A percentile compares a stretch with the other conserved stretches of the same genome.
phyloP scores from a whole-genome alignment of 2,888 invertebrate genomes.

The Blastobasis lacticolella region DNA sequence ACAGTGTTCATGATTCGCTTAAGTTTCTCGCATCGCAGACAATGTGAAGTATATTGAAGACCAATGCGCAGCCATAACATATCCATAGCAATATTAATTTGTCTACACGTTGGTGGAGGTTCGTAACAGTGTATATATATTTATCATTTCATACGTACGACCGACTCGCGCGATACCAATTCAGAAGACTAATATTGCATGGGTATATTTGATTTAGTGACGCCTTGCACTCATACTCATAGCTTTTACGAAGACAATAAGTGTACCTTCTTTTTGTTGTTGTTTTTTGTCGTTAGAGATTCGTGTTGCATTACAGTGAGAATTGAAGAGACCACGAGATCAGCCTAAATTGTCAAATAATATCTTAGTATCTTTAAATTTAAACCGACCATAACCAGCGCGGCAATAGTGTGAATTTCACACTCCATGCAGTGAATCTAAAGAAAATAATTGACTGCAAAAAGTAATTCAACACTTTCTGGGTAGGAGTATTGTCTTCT shows the following conservation, averaged over 20 bases:
- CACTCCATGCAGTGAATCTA: too few relatives aligned
- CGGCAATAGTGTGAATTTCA: too few relatives aligned
- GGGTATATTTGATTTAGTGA: conserved; percentile 35
- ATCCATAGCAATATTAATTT: conserved; percentile 67
- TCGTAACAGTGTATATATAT: conserved; percentile 31
- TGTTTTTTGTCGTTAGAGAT: too few relatives aligned
- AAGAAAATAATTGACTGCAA: too few relatives aligned
- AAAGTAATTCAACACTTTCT: too few relatives aligned
- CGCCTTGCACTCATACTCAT: background rate
- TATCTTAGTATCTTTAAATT: too few relatives aligned
- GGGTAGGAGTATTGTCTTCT: background rate
- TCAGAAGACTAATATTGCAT: conserved; percentile 66
- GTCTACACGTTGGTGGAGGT: conserved; percentile 56
- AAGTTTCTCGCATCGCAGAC: conserved; percentile 49
- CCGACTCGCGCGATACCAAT: conserved; percentile 34
- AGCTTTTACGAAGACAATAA: too few relatives aligned
- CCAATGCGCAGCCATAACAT: conserved; percentile 27
- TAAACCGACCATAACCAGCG: too few relatives aligned
- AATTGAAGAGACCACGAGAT: too few relatives aligned
- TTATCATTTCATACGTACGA: conserved; percentile 28
- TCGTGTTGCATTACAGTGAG: too few relatives aligned
- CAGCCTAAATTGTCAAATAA: too few relatives aligned
- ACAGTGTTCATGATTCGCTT: conserved; percentile 47
- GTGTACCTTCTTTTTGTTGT: too few relatives aligned
- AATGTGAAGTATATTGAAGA: conserved; percentile 33